These are phyloP conservation scores for Artemia sinica DNA, from an alignment of 2,888 invertebrate species.

Conservation along the genomic window DNA sequence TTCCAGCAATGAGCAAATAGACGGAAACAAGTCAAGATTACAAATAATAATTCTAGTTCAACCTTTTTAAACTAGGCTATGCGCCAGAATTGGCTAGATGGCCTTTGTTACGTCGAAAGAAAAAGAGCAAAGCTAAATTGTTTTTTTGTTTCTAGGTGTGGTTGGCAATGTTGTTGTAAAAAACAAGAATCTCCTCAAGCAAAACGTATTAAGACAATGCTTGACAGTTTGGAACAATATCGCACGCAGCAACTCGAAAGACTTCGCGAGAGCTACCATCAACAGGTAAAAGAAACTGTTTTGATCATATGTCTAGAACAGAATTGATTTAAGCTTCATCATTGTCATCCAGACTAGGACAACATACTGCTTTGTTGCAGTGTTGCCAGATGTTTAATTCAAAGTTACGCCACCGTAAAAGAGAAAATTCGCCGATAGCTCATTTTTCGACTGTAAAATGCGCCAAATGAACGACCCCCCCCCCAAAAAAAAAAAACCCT, in stretches of 20 bases:
- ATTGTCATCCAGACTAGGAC: not conserved
- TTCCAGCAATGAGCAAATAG: no score
- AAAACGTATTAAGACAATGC: conserved; percentile 65
- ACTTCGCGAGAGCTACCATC: conserved; percentile 73
- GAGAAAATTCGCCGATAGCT: not conserved
- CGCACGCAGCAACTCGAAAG: conserved; percentile 73
- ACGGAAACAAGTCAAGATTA: no score
- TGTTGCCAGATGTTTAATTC: not conserved
- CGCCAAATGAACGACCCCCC: not conserved
- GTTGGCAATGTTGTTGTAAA: conserved; percentile 45
- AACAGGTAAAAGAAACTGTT: conserved; percentile 44
- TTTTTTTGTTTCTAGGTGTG: conserved; percentile 22
- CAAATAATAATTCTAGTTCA: no score
- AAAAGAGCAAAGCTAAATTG: no score
- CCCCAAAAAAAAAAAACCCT: no score
- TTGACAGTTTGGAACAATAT: conserved; percentile 76
- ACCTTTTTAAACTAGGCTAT: no score
- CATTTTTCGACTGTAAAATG: not conserved
- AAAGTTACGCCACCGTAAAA: not conserved
- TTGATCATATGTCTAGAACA: not conserved
- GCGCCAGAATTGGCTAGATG: no score
- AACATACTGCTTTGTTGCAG: not conserved
- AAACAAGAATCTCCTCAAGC: conserved; percentile 48
- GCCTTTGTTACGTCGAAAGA: no score
- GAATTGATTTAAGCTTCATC: no score